Conservation (phyloP, 2,113 vertebrate species). For the Sapajus apella region DNA sequence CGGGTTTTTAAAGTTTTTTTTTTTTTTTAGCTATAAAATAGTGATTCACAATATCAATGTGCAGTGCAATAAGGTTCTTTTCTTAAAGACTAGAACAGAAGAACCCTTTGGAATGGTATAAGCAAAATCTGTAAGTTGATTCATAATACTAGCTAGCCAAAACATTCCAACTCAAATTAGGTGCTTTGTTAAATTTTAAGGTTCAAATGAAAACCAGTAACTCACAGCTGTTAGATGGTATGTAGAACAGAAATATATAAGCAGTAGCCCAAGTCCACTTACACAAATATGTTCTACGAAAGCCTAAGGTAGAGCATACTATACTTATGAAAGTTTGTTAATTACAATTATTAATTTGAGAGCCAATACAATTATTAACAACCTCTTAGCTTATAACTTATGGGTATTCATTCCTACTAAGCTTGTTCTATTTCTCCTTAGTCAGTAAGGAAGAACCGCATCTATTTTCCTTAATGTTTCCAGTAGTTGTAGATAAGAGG, state of each 20-base stretch:
- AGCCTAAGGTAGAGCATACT: slow-evolving; percentile 57
- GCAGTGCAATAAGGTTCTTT: slow-evolving; percentile 76
- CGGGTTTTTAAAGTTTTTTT: slow-evolving; percentile 35
- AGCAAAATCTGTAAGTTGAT: slow-evolving; percentile 15
- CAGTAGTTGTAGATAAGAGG: slow-evolving; percentile 84
- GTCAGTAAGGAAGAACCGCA: slow-evolving; percentile 77
- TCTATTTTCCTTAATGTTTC: slow-evolving; percentile 84
- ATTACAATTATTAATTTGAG: slow-evolving; percentile 44
- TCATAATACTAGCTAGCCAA: slow-evolving; percentile 63
- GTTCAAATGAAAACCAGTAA: slow-evolving; percentile 51
- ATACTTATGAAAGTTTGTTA: slow-evolving; percentile 54
- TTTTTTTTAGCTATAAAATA: slow-evolving; percentile 60
- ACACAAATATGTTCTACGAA: slow-evolving; percentile 59
- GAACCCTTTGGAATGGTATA: slow-evolving; percentile 63
- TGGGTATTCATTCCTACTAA: slow-evolving; percentile 63
- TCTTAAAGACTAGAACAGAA: slow-evolving; percentile 74
- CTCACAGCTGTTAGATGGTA: slow-evolving; percentile 10
- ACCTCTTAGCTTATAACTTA: slow-evolving; percentile 62
- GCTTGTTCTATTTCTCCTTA: slow-evolving; percentile 76
- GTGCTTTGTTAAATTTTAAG: slow-evolving; percentile 46
- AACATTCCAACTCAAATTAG: slow-evolving; percentile 50
- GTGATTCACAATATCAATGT: slow-evolving; percentile 65
- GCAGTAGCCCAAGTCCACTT: slow-evolving; percentile 47
- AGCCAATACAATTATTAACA: slow-evolving; percentile 55
- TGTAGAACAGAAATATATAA: background rate